Percentiles rank a stretch among this genome's conserved stretches.
These are phyloP conservation scores for Lycorma delicatula DNA, from an alignment of 1,140 invertebrate species.

Conservation along the genomic window DNA sequence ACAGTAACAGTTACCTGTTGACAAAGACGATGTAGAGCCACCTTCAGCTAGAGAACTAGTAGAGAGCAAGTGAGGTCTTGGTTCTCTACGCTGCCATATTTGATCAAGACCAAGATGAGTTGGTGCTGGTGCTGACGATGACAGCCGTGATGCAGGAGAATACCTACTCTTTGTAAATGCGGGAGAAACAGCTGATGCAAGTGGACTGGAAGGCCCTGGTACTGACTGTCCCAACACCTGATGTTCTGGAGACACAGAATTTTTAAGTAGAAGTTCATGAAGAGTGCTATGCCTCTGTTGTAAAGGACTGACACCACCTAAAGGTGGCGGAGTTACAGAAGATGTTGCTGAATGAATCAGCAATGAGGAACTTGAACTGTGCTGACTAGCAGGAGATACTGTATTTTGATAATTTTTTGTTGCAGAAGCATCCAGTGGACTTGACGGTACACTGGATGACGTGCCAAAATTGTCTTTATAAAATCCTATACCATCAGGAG, in stretches of 20 bases:
- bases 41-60: slow-evolving; percentile 77
- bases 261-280: slow-evolving; percentile 58
- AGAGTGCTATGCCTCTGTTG: slow-evolving; percentile 43
- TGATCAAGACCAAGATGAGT: slow-evolving; percentile 68
- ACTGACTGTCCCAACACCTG: slow-evolving; percentile 49
- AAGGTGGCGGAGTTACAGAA: slow-evolving; percentile 32
- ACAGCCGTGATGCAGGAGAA: slow-evolving; percentile 50
- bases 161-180: background rate
- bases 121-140: slow-evolving; percentile 77
- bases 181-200: background rate
- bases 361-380: slow-evolving; percentile 43
- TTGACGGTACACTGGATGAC: slow-evolving; percentile 16
- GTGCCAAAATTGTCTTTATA: slow-evolving; percentile 12
- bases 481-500: slow-evolving; percentile 22
- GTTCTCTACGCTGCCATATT: slow-evolving; percentile 76
- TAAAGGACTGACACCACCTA: slow-evolving; percentile 36
- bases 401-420: slow-evolving; percentile 16
- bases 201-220: slow-evolving; percentile 32
- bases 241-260: slow-evolving; percentile 44
- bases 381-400: slow-evolving; percentile 39
- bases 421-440: slow-evolving; percentile 5
- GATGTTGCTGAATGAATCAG: slow-evolving; percentile 22
- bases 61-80: slow-evolving; percentile 74
- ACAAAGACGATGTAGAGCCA: slow-evolving; percentile 77
- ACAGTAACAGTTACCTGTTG: slow-evolving; percentile 54